Base-by-base conservation (phyloP, 53 echinoderm and acorn worm genomes). In the Stichopus horrens region DNA sequence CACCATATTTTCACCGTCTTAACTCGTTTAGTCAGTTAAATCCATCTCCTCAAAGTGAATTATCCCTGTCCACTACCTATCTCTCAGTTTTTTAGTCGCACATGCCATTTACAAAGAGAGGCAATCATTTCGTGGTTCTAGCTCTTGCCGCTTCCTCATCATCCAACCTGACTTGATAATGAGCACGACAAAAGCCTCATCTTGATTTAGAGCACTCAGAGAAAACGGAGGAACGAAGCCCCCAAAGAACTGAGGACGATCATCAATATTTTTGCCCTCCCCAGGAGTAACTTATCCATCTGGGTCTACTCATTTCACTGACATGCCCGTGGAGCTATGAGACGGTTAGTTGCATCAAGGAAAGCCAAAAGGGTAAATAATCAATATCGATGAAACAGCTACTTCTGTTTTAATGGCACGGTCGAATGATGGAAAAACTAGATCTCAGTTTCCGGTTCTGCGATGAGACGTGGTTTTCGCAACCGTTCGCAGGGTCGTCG, bases 341-440 rank as follows among this genome's bases (percentile, higher is more conserved):
- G 19, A 5, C 18, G 18, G 7, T 18, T 71, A 71, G 16, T n/a
- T 71, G 71, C 14, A 7, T 21, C 18, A 37, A n/a, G 18, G 19
- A 20, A 16, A 71, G 71, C 18, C 71, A 71, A 71, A 71, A 71
- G 71, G 71, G 71, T 71, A 71, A 71, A 71, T 71, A 71, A 71
- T 71, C 71, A 71, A 71, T 71, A n/a, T 18, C 71, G 18, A 71
- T 20, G 71, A 71, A 21, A 16, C 6, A 71, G 71, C 21, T 71
- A 18, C 0, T 13, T 18, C 19, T 71, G 16, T 63, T 13, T 63
- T 71, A 7, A 5, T 71, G 71, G 71, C 71, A 71, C 19, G 71
- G 71, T 71, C 71, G 71, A 71, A 71, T 13, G 71, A 20, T 0
- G n/a, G 5, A 21, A 71, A 7, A 71, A 7, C 21, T 63, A 63